These are phyloP conservation scores for Phalacrocorax pelagicus DNA, from an alignment of 2,113 vertebrate species.

Conservation along the genomic window DNA sequence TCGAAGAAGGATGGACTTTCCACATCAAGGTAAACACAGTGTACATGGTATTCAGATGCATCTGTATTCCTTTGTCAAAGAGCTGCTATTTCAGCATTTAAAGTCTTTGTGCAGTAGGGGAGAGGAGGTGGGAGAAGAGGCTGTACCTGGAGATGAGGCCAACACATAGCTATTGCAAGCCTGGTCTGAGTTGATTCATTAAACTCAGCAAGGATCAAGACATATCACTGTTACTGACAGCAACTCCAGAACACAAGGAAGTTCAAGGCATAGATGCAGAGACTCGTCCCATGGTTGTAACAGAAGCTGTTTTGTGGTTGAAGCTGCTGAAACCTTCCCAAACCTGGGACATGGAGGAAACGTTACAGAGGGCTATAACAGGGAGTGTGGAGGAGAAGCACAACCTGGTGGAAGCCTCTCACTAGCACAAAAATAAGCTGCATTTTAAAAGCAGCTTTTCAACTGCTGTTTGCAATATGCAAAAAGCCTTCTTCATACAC, in stretches of 20 bases:
- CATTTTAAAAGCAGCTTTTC: background rate
- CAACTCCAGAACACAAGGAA: background rate
- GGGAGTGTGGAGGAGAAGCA: background rate
- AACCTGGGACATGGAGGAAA: background rate
- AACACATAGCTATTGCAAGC: background rate
- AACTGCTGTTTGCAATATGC: background rate
- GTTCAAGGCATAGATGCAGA: background rate
- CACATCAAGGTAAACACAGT: background rate
- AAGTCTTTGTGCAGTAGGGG: background rate
- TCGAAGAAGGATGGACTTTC: background rate
- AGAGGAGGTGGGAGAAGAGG: background rate
- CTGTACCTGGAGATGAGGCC: background rate
- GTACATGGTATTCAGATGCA: background rate
- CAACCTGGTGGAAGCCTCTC: background rate
- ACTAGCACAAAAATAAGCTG: background rate
- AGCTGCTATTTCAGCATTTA: background rate
- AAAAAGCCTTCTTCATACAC: background rate
- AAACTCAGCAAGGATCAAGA: background rate
- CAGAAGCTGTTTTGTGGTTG: background rate
- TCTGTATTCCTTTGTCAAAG: background rate
- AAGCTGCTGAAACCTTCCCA: background rate
- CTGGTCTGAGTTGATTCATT: background rate
- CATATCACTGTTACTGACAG: background rate
- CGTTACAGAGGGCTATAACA: background rate
- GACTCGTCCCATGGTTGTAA: rapidly evolving